Conservation (phyloP, 1,140 invertebrate genomes). For the Apocrypta bakeri region DNA sequence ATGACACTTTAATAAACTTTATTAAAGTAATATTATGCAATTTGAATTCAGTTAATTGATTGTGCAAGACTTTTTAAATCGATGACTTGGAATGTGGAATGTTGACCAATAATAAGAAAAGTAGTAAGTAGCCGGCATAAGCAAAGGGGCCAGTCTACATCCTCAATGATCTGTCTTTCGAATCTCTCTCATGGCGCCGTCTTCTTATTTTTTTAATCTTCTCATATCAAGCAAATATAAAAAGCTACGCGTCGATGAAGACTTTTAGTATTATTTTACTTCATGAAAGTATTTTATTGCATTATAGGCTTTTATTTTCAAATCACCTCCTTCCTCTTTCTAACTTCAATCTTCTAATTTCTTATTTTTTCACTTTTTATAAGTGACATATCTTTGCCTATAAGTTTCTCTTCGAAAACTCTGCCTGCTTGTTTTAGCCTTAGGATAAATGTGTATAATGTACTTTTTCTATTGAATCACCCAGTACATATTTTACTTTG, state of each 20-base stretch:
- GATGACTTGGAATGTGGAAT: constrained; percentile 6
- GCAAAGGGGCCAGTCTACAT: constrained; percentile 73
- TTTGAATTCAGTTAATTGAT: too few species aligned
- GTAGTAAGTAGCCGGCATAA: constrained; percentile 69
- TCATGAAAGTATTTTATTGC: constrained; percentile 52
- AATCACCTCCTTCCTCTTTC: constrained; percentile 48
- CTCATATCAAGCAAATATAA: background rate
- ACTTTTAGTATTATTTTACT: constrained; percentile 53
- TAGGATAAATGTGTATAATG: constrained; percentile 41
- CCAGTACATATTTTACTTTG: constrained; percentile 22
- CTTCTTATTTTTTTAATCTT: constrained; percentile 16
- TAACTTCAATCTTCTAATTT: constrained; percentile 20
- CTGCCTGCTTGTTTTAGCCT: constrained; percentile 6
- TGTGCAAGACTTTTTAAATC: background rate
- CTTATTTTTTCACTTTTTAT: constrained; percentile 46
- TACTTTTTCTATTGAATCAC: constrained; percentile 37
- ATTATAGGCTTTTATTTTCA: constrained; percentile 43
- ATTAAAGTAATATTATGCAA: background rate
- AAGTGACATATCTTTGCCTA: constrained; percentile 14
- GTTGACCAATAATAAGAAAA: constrained; percentile 41
- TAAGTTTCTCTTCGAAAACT: constrained; percentile 20
- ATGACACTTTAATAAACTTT: background rate
- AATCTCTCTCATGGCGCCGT: constrained; percentile 63
- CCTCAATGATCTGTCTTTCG: constrained; percentile 71
- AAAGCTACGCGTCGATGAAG: constrained; percentile 35